Evolutionary conservation across 2,797 vertebrate species (phyloP), one percentile per base, ranked within the genome.

Genomic region (Salmo trutta): DNA sequence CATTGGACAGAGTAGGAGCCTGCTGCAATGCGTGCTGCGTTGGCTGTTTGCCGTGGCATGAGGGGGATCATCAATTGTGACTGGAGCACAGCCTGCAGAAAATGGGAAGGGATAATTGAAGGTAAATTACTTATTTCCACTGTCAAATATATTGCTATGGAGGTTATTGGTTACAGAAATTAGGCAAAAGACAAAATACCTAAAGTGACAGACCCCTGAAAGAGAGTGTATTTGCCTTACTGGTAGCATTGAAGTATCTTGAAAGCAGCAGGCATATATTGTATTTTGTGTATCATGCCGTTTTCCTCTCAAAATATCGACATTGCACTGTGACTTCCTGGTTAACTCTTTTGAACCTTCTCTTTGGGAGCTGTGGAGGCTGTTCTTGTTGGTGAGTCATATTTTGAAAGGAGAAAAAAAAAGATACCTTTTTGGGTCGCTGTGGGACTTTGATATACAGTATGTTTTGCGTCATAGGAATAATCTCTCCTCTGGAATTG

Each of bases 51-150:
- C 74, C n/a, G 6, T 54, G 47, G 29, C 72, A 7, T 69, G 75
- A 17, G 7, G 5, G 64, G 29, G 70, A 33, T 47, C 77, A 86
- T 84, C 74, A 79, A 77, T 83, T 70, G 47, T 71, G 51, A 47
- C 59, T 71, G 52, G 71, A 74, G 73, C 67, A 62, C n/a, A 52
- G 56, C 51, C 24, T 52, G 71, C 17, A 47, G 64, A 69, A 79
- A 79, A 83, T 74, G 69, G 64, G 24, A 52, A 73, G 36, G 56
- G 65, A 77, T 76, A 75, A 83, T 76, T 77, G 21, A 71, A 76
- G 68, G 70, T 31, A 71, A 78, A 80, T 74, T 15, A 72, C 75
- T 81, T 77, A 64, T 82, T 82, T 82, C 72, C 16, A 2, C 29
- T 66, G 54, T 82, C 73, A 81, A 74, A 71, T 73, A 36, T 73